Evolutionary conservation across 2,888 invertebrate genomes (phyloP).

Genomic region (Drosophila tripunctata): DNA sequence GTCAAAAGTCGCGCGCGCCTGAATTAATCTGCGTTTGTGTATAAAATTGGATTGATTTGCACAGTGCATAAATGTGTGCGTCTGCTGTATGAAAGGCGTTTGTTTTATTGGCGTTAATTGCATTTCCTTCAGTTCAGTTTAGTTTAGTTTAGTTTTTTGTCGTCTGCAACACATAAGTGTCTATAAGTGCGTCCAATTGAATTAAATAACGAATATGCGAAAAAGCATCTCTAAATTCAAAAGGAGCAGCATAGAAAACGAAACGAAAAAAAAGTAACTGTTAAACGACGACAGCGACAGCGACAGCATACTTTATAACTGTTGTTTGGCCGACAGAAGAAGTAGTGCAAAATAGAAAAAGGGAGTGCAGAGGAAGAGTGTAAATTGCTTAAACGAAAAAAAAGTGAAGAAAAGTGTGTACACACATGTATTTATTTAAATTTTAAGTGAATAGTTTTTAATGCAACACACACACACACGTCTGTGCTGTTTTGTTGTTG

Average conservation of each 20-base stretch:
- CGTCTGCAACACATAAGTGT: conserved; percentile 29
- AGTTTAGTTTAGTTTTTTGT: no score
- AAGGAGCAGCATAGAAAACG: conserved; percentile 34
- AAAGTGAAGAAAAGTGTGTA: conserved; percentile 48
- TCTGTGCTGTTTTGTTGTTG: conserved; percentile 45
- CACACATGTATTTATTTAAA: conserved; percentile 38
- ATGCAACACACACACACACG: conserved; percentile 42
- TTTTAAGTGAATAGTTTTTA: conserved; percentile 56
- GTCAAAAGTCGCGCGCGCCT: conserved; percentile 24
- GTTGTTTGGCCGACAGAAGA: conserved; percentile 53
- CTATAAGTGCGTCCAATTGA: conserved; percentile 24
- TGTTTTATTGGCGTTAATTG: conserved; percentile 34
- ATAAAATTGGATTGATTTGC: conserved; percentile 18
- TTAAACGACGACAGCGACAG: conserved; percentile 35
- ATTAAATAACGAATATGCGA: conserved; percentile 38
- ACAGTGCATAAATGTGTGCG: neutral
- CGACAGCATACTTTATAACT: conserved; percentile 42
- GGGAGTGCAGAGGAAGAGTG: conserved; percentile 3
- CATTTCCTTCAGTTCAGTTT: conserved; percentile 33
- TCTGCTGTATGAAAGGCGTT: conserved; percentile 6
- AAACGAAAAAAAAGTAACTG: conserved; percentile 51
- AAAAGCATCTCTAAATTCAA: conserved; percentile 24
- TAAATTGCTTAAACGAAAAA: conserved; percentile 23
- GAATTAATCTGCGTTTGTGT: conserved; percentile 15
- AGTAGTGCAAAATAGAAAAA: conserved; percentile 30